Evolutionary conservation across 2,888 invertebrate genomes (phyloP).

Genomic region (Limnephilus lunatus): DNA sequence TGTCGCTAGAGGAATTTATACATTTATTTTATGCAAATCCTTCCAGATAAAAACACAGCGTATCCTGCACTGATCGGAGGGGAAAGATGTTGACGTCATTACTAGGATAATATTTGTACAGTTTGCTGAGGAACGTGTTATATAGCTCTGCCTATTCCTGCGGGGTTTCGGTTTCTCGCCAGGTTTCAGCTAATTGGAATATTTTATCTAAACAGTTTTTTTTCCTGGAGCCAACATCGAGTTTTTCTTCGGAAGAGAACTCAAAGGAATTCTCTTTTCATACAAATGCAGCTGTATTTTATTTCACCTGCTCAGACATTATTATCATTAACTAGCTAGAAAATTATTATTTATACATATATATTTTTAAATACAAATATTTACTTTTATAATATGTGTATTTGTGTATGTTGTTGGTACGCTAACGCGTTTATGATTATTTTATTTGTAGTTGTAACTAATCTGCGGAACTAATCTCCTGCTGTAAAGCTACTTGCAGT

Average conservation of each 20-base stretch:
- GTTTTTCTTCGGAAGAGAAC: neutral
- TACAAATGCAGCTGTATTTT: neutral
- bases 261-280: neutral
- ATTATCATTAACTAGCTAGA: neutral
- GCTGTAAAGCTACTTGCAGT: no score
- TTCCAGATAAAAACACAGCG: neutral
- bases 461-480: no score
- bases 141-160: no score
- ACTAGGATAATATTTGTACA: neutral
- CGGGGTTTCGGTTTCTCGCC: neutral
- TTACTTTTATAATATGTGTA: no score
- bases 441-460: no score
- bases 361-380: no score
- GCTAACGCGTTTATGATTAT: no score
- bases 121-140: neutral
- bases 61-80: neutral
- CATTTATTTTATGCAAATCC: conserved; percentile 1
- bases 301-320: neutral
- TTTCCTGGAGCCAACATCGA: neutral
- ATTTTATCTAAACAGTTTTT: neutral
- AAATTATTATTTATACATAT: no score
- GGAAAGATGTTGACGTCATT: neutral
- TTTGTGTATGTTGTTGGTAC: no score
- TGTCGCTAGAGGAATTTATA: conserved; percentile 28
- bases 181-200: neutral